A percentile compares a stretch with the other conserved stretches of the same genome.
Evolutionary conservation across 2,797 vertebrate genomes (phyloP).

Genomic region (Sebastes vulpes): DNA sequence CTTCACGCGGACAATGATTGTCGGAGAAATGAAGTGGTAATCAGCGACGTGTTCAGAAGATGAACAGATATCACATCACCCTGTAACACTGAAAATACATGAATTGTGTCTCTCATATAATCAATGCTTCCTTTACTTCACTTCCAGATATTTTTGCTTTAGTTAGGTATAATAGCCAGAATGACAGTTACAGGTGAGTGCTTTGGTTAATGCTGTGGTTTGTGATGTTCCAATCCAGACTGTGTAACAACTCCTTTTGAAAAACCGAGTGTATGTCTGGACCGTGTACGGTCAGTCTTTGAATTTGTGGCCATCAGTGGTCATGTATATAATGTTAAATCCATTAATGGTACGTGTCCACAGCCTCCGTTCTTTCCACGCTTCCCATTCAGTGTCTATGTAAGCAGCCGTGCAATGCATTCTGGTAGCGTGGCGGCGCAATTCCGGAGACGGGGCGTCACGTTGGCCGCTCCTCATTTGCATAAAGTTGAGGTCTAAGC

Average conservation of each 20-base stretch:
- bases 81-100: not conserved
- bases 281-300: too few species aligned
- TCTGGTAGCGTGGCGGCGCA: too few species aligned
- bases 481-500: too few species aligned
- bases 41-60: not conserved
- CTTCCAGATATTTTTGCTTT: constrained; percentile 98
- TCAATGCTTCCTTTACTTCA: constrained; percentile 70
- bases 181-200: constrained; percentile 95
- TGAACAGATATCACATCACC: not conserved
- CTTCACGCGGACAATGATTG: constrained; percentile 60
- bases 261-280: too few species aligned
- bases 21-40: constrained; percentile 16
- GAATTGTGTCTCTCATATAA: not conserved
- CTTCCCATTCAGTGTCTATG: too few species aligned
- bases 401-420: too few species aligned
- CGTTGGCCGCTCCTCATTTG: too few species aligned
- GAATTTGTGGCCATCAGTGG: too few species aligned
- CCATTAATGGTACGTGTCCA: too few species aligned
- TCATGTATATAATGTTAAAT: fast-evolving
- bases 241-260: not conserved
- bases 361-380: too few species aligned
- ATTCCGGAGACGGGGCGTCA: too few species aligned
- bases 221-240: not conserved
- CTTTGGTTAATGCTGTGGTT: not conserved
- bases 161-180: constrained; percentile 96